Conservation (phyloP, 2,797 vertebrate genomes). For the Thripadectes ignobilis region DNA sequence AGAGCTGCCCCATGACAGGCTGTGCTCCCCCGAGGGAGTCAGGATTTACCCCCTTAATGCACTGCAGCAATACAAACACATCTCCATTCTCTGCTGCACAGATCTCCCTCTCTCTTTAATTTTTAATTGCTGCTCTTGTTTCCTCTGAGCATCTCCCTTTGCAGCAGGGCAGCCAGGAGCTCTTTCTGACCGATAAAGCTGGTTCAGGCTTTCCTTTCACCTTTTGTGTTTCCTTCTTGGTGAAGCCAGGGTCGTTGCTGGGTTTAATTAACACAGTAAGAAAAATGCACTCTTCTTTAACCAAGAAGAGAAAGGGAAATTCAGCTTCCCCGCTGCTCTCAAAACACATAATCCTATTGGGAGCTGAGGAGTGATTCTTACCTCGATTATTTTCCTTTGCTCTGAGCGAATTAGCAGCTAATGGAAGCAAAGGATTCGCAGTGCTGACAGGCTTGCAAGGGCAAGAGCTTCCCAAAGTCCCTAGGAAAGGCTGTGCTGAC, state of each 20-base stretch:
- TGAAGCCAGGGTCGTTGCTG: not conserved
- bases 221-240: not conserved
- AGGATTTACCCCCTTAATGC: not conserved
- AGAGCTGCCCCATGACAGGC: not conserved
- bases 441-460: not conserved
- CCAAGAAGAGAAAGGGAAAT: not conserved
- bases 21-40: rapidly evolving
- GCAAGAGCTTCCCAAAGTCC: not conserved
- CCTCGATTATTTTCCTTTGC: not conserved
- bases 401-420: not conserved
- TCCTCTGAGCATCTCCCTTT: conserved; percentile 4
- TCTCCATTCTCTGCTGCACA: not conserved
- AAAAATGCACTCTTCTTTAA: not conserved
- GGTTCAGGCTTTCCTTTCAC: not conserved
- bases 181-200: not conserved
- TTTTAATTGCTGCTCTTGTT: conserved; percentile 32
- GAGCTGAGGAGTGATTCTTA: not conserved
- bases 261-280: not conserved
- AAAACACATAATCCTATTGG: not conserved
- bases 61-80: not conserved
- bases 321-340: not conserved
- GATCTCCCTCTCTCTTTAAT: not conserved
- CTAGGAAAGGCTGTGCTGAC: not conserved
- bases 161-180: not conserved
- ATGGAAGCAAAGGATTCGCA: not conserved